Conservation (phyloP, 2,113 vertebrate species). For the Misgurnus mizolepis region DNA sequence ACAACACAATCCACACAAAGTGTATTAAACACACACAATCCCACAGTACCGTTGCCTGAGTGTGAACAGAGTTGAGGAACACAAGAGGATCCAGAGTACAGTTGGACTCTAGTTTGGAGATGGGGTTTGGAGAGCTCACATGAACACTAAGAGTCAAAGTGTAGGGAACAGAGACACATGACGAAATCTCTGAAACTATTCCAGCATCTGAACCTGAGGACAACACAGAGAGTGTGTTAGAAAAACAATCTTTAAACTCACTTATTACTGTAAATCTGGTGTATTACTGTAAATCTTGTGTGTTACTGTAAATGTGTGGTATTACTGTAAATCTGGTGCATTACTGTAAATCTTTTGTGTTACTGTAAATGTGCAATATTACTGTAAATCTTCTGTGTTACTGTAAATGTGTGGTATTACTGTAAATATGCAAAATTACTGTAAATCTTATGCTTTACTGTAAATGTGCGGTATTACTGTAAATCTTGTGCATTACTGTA, state of each 20-base stretch:
- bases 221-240: slow-evolving; percentile 1
- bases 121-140: slow-evolving; percentile 72
- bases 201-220: slow-evolving; percentile 56
- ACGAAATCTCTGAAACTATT: slow-evolving; percentile 57
- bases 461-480: too few relatives aligned
- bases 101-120: slow-evolving; percentile 77
- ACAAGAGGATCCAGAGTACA: slow-evolving; percentile 71
- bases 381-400: too few relatives aligned
- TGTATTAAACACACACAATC: neutral
- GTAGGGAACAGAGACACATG: slow-evolving; percentile 72
- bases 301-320: too few relatives aligned
- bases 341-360: too few relatives aligned
- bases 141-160: slow-evolving; percentile 69
- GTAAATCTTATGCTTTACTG: too few relatives aligned
- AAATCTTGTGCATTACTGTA: too few relatives aligned
- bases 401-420: too few relatives aligned
- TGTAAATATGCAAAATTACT: too few relatives aligned
- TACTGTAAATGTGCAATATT: too few relatives aligned
- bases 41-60: slow-evolving; percentile 69
- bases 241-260: neutral
- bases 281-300: too few relatives aligned
- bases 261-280: neutral
- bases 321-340: too few relatives aligned
- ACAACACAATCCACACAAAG: neutral
- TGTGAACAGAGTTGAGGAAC: slow-evolving; percentile 66